Percentiles rank a stretch among this genome's conserved stretches.
Conservation (phyloP, 2,113 vertebrate species). For the Buteo buteo region DNA sequence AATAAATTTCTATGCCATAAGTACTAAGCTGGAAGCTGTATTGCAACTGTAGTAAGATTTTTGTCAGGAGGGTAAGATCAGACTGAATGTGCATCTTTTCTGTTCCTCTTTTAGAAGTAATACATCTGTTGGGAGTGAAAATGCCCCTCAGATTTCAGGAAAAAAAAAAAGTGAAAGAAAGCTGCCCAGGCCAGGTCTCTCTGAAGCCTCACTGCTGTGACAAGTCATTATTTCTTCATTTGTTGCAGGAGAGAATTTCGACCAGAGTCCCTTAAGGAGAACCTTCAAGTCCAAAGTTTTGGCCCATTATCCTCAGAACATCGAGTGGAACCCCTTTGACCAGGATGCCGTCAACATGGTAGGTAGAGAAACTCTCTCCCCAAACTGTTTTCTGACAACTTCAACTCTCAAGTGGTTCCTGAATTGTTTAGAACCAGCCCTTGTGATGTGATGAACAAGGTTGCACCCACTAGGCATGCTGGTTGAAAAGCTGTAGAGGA, state of each 20-base stretch:
- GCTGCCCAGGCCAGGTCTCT: background rate
- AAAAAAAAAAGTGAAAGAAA: background rate
- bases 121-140: background rate
- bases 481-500: background rate
- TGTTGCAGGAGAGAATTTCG: slow-evolving; percentile 90
- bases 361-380: slow-evolving; percentile 48
- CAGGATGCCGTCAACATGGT: slow-evolving; percentile 98
- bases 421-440: background rate
- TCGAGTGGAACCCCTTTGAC: slow-evolving; percentile 93
- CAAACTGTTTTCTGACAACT: background rate
- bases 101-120: background rate
- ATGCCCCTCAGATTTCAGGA: background rate
- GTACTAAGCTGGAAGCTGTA: background rate
- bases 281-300: slow-evolving; percentile 97
- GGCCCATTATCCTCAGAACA: slow-evolving; percentile 92
- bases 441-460: background rate
- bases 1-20: background rate
- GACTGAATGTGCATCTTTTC: background rate
- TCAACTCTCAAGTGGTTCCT: rapidly evolving
- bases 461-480: background rate
- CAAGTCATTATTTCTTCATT: background rate
- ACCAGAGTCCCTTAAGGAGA: slow-evolving; percentile 93
- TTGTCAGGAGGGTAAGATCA: background rate
- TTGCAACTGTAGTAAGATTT: background rate
- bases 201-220: background rate